Conservation (phyloP, 2,888 invertebrate species). For the Achlya flavicornis region DNA sequence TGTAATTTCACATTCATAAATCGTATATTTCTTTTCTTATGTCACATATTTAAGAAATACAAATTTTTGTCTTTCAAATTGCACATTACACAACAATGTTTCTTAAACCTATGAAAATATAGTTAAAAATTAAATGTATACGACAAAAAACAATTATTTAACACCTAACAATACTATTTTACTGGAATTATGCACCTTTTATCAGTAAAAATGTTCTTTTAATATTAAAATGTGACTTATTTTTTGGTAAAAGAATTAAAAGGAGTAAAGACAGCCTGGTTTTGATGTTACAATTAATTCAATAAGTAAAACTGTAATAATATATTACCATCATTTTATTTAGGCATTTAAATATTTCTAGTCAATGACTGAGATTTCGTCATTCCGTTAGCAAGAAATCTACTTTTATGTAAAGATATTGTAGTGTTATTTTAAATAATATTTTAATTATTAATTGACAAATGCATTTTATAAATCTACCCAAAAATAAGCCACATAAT, state of each 20-base stretch:
- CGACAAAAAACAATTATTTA: conserved; percentile 22
- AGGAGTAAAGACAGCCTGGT: no score
- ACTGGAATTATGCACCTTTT: conserved; percentile 39
- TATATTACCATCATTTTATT: no score
- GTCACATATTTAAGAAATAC: conserved; percentile 56
- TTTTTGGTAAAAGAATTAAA: background rate
- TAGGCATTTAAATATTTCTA: background rate
- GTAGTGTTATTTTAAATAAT: no score
- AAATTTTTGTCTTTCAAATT: conserved; percentile 53
- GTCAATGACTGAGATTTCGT: no score
- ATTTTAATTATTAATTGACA: no score
- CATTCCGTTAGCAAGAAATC: no score
- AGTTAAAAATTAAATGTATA: conserved; percentile 36
- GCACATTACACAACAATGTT: conserved; percentile 48
- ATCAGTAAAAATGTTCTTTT: conserved; percentile 17
- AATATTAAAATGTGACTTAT: background rate
- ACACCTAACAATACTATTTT: conserved; percentile 29
- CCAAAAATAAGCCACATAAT: conserved; percentile 14
- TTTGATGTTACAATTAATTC: no score
- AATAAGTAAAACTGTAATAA: no score
- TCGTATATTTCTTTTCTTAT: conserved; percentile 71
- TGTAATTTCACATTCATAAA: conserved; percentile 69
- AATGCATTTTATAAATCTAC: no score
- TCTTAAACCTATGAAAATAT: conserved; percentile 43
- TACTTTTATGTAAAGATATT: no score